These are phyloP conservation scores for Pseudomugil gertrudae DNA, from an alignment of 2,797 vertebrate species.

Conservation along the genomic window DNA sequence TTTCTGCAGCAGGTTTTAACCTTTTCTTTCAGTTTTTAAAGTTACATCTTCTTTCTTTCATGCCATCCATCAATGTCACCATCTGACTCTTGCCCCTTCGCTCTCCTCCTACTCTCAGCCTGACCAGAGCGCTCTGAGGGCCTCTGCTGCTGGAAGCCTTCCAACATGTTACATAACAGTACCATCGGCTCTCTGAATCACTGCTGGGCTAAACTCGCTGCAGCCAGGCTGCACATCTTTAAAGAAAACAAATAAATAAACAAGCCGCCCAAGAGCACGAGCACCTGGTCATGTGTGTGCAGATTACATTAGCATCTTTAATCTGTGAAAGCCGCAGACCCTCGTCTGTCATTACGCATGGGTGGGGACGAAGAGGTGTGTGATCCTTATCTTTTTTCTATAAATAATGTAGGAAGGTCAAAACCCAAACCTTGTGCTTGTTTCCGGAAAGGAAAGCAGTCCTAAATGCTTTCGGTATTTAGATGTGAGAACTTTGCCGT, in stretches of 20 bases:
- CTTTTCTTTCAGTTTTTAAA: neutral
- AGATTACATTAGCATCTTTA: slow-evolving; percentile 10
- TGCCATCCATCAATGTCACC: slow-evolving; percentile 40
- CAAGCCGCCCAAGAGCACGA: slow-evolving; percentile 11
- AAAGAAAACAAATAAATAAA: no score
- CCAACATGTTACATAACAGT: slow-evolving; percentile 71
- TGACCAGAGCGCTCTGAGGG: slow-evolving; percentile 56
- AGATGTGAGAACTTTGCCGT: neutral
- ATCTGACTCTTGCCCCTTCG: slow-evolving; percentile 37
- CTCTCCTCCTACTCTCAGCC: slow-evolving; percentile 57
- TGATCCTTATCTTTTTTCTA: slow-evolving; percentile 46
- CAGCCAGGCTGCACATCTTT: slow-evolving; percentile 16
- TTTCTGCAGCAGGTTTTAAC: neutral
- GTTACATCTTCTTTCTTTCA: slow-evolving; percentile 8
- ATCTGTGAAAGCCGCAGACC: slow-evolving; percentile 13
- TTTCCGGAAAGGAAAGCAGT: neutral
- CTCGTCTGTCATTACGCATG: slow-evolving; percentile 25
- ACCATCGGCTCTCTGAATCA: slow-evolving; percentile 63
- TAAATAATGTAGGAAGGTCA: slow-evolving; percentile 2
- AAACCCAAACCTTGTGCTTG: neutral
- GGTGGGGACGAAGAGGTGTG: slow-evolving; percentile 11
- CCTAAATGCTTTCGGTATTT: neutral
- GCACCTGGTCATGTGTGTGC: neutral
- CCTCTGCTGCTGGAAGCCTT: slow-evolving; percentile 67
- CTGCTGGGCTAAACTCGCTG: slow-evolving; percentile 46